Evolutionary conservation across 2,113 vertebrate species (phyloP).

Genomic region (Marcusenius ussheri): DNA sequence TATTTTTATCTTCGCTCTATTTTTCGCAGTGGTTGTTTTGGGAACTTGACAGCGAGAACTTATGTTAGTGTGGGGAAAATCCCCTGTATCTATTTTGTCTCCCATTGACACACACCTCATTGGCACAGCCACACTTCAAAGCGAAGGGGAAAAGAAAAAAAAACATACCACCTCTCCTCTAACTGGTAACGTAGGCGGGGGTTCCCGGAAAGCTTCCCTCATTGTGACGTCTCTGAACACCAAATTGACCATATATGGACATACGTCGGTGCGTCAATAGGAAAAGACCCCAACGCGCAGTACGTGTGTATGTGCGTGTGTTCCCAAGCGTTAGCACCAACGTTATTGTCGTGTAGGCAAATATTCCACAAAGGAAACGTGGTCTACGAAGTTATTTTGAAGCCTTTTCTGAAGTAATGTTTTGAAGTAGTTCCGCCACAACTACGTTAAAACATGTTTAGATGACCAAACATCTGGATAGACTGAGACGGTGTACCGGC

Average conservation of each 20-base stretch:
- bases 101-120: constrained; percentile 44
- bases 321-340: neutral
- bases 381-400: neutral
- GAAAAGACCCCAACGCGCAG: constrained; percentile 60
- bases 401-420: neutral
- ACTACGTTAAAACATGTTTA: neutral
- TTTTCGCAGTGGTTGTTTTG: constrained; percentile 54
- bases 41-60: constrained; percentile 49
- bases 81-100: constrained; percentile 45
- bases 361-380: neutral
- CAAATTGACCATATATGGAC: constrained; percentile 63
- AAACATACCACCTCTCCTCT: constrained; percentile 31
- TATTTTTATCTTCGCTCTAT: constrained; percentile 43
- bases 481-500: neutral
- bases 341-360: constrained; percentile 2
- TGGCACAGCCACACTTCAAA: constrained; percentile 38
- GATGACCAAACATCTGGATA: neutral
- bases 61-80: constrained; percentile 55
- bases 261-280: constrained; percentile 59
- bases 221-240: constrained; percentile 55
- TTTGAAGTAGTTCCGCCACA: neutral
- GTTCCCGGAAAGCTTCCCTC: constrained; percentile 76
- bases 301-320: neutral
- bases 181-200: constrained; percentile 73
- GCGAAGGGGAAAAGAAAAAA: constrained; percentile 21